Percentiles rank a stretch among this genome's conserved stretches.
phyloP scores from a whole-genome alignment of 2,888 invertebrate genomes.

The Oscheius sp. region DNA sequence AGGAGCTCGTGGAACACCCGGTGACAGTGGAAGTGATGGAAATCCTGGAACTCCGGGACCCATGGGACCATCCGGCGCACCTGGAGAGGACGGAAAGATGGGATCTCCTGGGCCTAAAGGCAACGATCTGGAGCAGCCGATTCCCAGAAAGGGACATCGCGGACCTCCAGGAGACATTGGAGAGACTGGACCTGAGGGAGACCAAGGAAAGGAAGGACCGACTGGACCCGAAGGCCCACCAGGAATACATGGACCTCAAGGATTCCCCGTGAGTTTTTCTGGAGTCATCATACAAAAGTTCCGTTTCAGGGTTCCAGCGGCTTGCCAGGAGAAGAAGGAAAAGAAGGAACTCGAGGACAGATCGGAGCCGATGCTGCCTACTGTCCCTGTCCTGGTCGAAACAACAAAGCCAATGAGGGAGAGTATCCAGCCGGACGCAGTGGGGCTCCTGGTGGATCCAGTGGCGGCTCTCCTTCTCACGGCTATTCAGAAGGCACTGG shows the following conservation, averaged over 20 bases:
- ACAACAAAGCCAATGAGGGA: slow-evolving; percentile 23
- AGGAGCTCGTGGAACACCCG: slow-evolving; percentile 59
- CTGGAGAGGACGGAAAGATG: slow-evolving; percentile 43
- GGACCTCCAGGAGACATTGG: slow-evolving; percentile 61
- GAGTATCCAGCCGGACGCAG: neutral
- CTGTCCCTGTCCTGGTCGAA: slow-evolving; percentile 61
- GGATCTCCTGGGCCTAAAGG: slow-evolving; percentile 43
- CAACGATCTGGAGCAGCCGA: slow-evolving; percentile 57
- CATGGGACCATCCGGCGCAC: slow-evolving; percentile 48
- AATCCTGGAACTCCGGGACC: slow-evolving; percentile 59
- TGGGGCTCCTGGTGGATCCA: slow-evolving; percentile 46
- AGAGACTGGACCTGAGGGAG: slow-evolving; percentile 62
- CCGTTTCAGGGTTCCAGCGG: slow-evolving; percentile 52
- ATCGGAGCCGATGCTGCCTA: slow-evolving; percentile 59
- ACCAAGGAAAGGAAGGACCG: slow-evolving; percentile 54
- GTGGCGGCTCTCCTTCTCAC: slow-evolving; percentile 49
- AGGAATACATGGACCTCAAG: slow-evolving; percentile 56
- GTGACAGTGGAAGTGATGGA: slow-evolving; percentile 57
- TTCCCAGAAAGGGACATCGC: slow-evolving; percentile 59
- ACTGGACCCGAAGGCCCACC: slow-evolving; percentile 52
- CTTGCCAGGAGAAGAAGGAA: slow-evolving; percentile 60
- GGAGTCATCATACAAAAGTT: neutral
- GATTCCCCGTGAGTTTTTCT: slow-evolving; percentile 43
- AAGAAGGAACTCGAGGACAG: slow-evolving; percentile 41
- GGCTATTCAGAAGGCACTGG: slow-evolving; percentile 61